These are phyloP conservation scores for Cerastoderma edule DNA, from an alignment of 2,888 invertebrate species.

Conservation along the genomic window DNA sequence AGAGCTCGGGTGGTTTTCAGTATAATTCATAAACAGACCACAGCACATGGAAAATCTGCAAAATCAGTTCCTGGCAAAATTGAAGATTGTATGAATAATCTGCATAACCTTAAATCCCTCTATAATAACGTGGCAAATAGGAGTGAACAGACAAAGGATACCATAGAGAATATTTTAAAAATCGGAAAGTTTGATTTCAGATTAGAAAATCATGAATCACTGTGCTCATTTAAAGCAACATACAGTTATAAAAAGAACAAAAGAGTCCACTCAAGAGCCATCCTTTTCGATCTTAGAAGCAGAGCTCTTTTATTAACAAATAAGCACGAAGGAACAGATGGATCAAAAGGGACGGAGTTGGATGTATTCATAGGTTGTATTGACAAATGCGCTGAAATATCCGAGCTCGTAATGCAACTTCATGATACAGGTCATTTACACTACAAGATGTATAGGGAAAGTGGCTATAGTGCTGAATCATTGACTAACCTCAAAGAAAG, in stretches of 20 bases:
- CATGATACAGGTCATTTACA: conserved; percentile 51
- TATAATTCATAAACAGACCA: conserved; percentile 35
- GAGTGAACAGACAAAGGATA: conserved; percentile 66
- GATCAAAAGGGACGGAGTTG: conserved; percentile 26
- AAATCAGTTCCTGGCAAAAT: conserved; percentile 52
- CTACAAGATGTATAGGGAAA: conserved; percentile 24
- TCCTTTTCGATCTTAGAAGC: conserved; percentile 61
- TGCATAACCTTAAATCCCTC: conserved; percentile 63
- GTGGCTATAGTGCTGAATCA: too few relatives aligned
- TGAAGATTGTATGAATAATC: conserved; percentile 56
- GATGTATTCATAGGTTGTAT: conserved; percentile 32
- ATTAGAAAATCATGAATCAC: conserved; percentile 24
- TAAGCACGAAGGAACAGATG: conserved; percentile 35
- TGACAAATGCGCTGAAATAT: conserved; percentile 47
- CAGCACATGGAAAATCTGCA: conserved; percentile 14
- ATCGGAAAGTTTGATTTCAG: conserved; percentile 53
- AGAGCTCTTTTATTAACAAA: conserved; percentile 62
- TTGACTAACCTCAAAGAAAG: too few relatives aligned
- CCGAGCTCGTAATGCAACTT: conserved; percentile 26
- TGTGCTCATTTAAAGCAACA: conserved; percentile 29
- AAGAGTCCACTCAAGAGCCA: conserved; percentile 5
- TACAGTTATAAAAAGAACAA: conserved; percentile 4
- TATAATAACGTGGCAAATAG: conserved; percentile 69
- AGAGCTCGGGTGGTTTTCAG: conserved; percentile 20
- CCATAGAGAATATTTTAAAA: conserved; percentile 55